Evolutionary conservation across 2,113 vertebrate species (phyloP).

Genomic region (Hypanus sabinus): DNA sequence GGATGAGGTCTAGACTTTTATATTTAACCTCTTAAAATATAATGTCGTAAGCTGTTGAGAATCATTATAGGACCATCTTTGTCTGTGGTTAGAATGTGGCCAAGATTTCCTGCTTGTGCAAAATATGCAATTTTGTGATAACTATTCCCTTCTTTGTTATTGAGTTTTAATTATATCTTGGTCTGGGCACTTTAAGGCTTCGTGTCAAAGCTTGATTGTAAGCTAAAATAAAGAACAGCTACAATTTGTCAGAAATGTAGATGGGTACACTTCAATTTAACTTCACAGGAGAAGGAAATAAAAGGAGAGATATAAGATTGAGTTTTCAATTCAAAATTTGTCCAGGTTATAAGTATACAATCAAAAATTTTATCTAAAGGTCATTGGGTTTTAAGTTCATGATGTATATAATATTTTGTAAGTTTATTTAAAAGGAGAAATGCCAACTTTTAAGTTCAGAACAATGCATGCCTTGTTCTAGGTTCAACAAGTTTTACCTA

Average conservation of each 20-base stretch:
- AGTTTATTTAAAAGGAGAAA: neutral
- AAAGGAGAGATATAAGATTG: neutral
- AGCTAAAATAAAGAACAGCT: neutral
- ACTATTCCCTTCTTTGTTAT: neutral
- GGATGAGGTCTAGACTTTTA: neutral
- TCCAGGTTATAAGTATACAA: neutral
- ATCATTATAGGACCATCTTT: neutral
- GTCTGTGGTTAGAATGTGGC: neutral
- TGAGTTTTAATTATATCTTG: neutral
- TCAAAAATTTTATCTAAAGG: neutral
- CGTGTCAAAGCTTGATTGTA: neutral
- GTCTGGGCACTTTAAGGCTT: neutral
- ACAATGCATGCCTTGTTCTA: neutral
- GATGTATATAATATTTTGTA: neutral
- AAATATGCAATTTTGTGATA: neutral
- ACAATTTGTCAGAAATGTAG: neutral
- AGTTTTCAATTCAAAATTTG: neutral
- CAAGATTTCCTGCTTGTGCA: neutral
- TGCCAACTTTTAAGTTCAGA: neutral
- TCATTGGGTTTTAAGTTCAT: neutral
- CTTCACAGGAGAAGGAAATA: neutral
- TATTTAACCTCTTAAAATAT: neutral
- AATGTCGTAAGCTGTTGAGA: neutral
- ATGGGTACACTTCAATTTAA: neutral
- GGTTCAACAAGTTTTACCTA: neutral